A percentile compares a stretch with the other conserved stretches of the same genome.
Evolutionary conservation across 2,797 vertebrate genomes (phyloP).

Genomic region (Clarias pachynema): DNA sequence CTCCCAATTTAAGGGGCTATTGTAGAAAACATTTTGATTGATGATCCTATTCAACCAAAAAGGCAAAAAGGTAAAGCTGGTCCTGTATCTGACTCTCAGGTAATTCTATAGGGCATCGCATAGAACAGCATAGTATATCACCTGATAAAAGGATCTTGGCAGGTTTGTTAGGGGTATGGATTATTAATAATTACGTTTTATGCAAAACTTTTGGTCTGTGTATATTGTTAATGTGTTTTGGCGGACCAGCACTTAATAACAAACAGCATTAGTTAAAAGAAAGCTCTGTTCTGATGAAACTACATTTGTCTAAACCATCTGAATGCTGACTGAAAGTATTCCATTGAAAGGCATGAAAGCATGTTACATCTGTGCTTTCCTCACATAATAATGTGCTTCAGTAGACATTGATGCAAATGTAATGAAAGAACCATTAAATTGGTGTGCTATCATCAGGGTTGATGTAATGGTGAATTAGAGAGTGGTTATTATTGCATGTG

Average conservation of each 20-base stretch:
- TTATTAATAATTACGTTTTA: too few species aligned
- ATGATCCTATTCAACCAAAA: neutral
- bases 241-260: neutral
- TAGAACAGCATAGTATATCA: neutral
- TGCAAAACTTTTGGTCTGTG: neutral
- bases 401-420: neutral
- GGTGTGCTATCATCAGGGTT: neutral
- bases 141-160: neutral
- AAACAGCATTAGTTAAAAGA: neutral
- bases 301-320: neutral
- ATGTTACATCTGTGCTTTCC: neutral
- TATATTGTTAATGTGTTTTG: neutral
- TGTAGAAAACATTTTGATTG: neutral
- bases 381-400: neutral
- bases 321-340: neutral
- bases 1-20: neutral
- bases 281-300: neutral
- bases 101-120: neutral
- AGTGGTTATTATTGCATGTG: neutral
- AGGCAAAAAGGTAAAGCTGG: neutral
- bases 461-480: neutral
- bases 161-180: neutral
- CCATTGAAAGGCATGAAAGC: neutral
- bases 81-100: neutral
- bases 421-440: neutral